Base-by-base conservation (phyloP, 1,140 invertebrate genomes). In the Contarinia nasturtii region DNA sequence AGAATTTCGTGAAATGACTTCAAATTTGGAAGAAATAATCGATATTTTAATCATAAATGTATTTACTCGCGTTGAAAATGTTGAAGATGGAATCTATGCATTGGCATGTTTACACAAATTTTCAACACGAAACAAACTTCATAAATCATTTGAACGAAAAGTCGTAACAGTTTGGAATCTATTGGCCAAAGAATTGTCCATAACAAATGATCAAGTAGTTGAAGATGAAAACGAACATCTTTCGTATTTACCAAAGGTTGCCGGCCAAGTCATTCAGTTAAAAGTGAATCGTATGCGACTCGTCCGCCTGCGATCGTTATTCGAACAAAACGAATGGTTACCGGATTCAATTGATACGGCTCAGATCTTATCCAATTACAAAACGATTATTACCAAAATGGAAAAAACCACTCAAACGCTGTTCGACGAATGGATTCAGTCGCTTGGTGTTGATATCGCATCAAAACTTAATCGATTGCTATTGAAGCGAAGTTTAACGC, bases 151-250 rank as follows among this genome's bases (percentile, higher is more conserved):
- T 54, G 65, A 76, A 17, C 62, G 67, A n/a, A 76, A 79, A 54
- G 81, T 77, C 48, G 64, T 66, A 37, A 54, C 67, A 49, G 67
- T 76, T 2, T 89, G 82, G 71, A 67, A 72, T 19, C 72, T 86
- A 60, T 85, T 90, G 55, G 73, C 73, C 47, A 69, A 78, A n/a
- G 82, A 88, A 55, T 76, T 90, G 27, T 75, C 82, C 49, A 69
- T 70, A 3, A 74, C 76, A 0, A 82, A 86, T 55, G 74, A 78
- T 47, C 76, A 82, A 46, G 64, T 87, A 48, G 65, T 82, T 2
- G 58, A 71, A 19, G 75, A 77, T 44, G 69, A 71, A 1, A 67
- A 77, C 22, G 63, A 73, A 22, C 70, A 79, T 45, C 70, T 78
- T 1, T 68, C 75, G 0, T 70, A 73, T 17, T 66, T 81, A 50